Evolutionary conservation across 2,113 vertebrate species (phyloP).

Genomic region (Bujurquina vittata): DNA sequence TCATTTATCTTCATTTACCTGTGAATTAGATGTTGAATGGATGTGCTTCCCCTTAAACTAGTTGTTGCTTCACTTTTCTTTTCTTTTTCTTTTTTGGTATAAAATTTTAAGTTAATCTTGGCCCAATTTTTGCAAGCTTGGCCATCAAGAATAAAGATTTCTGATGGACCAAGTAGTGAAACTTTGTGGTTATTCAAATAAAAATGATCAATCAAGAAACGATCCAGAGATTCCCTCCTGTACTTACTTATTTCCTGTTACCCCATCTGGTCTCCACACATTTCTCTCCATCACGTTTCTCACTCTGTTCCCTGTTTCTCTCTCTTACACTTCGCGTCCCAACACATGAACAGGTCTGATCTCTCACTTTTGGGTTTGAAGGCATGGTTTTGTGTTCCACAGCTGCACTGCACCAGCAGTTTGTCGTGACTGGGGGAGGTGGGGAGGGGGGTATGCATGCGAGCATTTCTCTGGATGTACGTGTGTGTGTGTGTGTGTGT

Average conservation of each 20-base stretch:
- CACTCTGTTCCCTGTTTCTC: background rate
- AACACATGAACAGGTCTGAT: background rate
- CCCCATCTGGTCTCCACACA: background rate
- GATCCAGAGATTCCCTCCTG: background rate
- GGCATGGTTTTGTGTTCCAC: background rate
- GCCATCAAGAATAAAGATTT: conserved; percentile 74
- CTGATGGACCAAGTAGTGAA: conserved; percentile 48
- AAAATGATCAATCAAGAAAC: background rate
- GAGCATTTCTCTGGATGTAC: background rate
- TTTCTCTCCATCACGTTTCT: background rate
- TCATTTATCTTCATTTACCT: conserved; percentile 47
- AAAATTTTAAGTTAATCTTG: conserved; percentile 30
- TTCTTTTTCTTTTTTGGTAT: conserved; percentile 37
- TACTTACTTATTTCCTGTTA: background rate
- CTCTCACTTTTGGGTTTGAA: conserved; percentile 12
- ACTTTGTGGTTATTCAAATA: conserved; percentile 51
- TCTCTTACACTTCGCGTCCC: background rate
- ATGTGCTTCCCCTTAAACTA: conserved; percentile 45
- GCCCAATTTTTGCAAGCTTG: conserved; percentile 52
- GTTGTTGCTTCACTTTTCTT: conserved; percentile 9
- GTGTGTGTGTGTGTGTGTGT: background rate
- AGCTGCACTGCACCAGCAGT: conserved; percentile 67
- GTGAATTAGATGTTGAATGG: conserved; percentile 53
- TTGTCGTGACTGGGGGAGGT: conserved; percentile 52
- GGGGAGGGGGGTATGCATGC: background rate